Conservation (phyloP, 2,797 vertebrate genomes). For the Gymnocypris eckloni region DNA sequence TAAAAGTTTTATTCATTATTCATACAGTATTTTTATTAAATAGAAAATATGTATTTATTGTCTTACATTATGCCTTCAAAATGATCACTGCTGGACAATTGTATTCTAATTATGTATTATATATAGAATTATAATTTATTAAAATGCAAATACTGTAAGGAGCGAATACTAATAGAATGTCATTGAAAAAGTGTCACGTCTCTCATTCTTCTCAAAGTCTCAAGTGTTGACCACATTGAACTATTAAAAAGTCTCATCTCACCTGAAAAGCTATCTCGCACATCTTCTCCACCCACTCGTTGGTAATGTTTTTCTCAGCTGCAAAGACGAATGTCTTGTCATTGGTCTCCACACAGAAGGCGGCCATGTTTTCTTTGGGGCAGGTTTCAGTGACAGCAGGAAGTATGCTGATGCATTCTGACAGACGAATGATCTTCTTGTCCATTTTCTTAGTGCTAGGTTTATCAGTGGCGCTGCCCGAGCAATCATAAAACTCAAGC, state of each 20-base stretch:
- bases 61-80: neutral
- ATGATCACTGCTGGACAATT: neutral
- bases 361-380: slow-evolving; percentile 87
- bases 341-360: slow-evolving; percentile 91
- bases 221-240: neutral
- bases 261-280: slow-evolving; percentile 94
- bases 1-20: neutral
- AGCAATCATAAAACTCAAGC: slow-evolving; percentile 90
- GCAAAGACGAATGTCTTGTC: slow-evolving; percentile 90
- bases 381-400: slow-evolving; percentile 82
- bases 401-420: slow-evolving; percentile 91
- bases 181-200: neutral
- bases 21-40: neutral
- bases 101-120: neutral
- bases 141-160: neutral
- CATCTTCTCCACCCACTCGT: slow-evolving; percentile 91
- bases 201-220: neutral
- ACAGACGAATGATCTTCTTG: slow-evolving; percentile 92
- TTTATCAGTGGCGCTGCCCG: slow-evolving; percentile 71
- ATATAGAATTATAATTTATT: neutral
- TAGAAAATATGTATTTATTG: neutral
- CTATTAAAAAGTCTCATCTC: slow-evolving; percentile 33
- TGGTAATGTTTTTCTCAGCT: slow-evolving; percentile 78
- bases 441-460: slow-evolving; percentile 85
- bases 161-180: neutral